Percentiles rank a stretch among this genome's conserved stretches.
These are phyloP conservation scores for Gadus chalcogrammus DNA, from an alignment of 2,113 vertebrate species.

Conservation along the genomic window DNA sequence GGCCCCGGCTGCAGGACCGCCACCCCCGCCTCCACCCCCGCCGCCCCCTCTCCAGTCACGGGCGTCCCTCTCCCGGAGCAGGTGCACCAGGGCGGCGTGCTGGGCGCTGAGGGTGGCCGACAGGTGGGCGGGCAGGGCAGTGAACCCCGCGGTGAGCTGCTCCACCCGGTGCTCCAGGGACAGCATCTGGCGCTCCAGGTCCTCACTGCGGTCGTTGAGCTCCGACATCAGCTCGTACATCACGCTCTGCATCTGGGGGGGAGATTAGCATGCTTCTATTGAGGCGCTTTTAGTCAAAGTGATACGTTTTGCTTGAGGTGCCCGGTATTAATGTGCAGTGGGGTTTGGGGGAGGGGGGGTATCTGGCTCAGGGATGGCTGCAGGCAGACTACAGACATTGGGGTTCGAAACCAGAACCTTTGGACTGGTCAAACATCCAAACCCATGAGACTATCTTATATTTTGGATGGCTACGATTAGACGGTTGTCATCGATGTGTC, in stretches of 20 bases:
- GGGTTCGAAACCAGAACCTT: too few species aligned
- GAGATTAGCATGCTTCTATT: too few species aligned
- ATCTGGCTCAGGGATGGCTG: too few species aligned
- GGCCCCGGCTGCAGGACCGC: constrained; percentile 14
- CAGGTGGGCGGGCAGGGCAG: constrained; percentile 85
- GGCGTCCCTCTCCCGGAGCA: constrained; percentile 78
- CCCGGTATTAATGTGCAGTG: too few species aligned
- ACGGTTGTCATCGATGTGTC: too few species aligned
- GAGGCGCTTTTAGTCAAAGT: too few species aligned
- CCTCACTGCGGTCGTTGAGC: constrained; percentile 95
- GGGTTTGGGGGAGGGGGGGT: too few species aligned
- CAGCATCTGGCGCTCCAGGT: constrained; percentile 95
- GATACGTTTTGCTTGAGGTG: too few species aligned
- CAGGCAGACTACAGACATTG: too few species aligned
- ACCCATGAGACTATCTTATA: too few species aligned
- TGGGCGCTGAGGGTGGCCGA: constrained; percentile 87
- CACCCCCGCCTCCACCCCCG: constrained; percentile 14
- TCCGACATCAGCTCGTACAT: constrained; percentile 99
- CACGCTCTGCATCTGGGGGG: constrained; percentile 90
- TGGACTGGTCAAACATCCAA: too few species aligned
- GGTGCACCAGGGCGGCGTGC: constrained; percentile 86
- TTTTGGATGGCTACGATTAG: too few species aligned
- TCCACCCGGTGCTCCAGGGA: constrained; percentile 93
- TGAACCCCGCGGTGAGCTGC: constrained; percentile 86
- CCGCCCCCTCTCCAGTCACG: constrained; percentile 52